Evolutionary conservation across 2,888 invertebrate genomes (phyloP), one percentile per base, ranked within the genome.

Genomic region (Ormyrus nitidulus): DNA sequence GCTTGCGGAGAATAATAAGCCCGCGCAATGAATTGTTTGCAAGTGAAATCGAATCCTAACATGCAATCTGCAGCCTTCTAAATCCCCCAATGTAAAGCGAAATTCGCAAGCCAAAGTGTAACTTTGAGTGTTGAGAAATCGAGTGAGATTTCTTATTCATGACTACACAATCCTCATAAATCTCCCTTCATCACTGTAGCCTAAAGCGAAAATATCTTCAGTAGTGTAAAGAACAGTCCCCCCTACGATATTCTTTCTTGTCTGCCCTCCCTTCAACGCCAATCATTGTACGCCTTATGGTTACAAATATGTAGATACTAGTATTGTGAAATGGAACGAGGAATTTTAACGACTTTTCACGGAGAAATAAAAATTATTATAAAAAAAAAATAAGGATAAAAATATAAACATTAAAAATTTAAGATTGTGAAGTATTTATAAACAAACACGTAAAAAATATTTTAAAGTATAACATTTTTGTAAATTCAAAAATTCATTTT

Each of bases 181-280:
- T 84, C 82, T 83, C 82, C 82, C 83, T 82, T 79, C 74, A 77
- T 81, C 72, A 61, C 34, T 66, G 49, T 81, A 79, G 84, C 85
- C 83, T 69, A 54, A 58, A 82, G 84, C 83, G 81, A 84, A 84
- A 85, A 81, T 83, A 83, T 85, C 81, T 83, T 82, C 71, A 51
- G 53, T 34, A 34, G 34, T 61, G 70, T 79, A 81, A 77, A 80
- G 74, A 82, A 70, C 53, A 9, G 19, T 56, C 56, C 58, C 68
- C 77, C 56, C 71, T 80, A 51, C 59, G 56, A 48, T 72, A 68
- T 69, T 53, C 64, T 65, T 71, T 64, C 44, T 64, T 44, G 7
- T 46, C 2, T 77, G 62, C 54, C 48, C 49, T 54, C 64, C 70
- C 46, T 61, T 46, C 48, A 51, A 48, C n/a, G 65, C n/a, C 65